Evolutionary conservation across 2,797 vertebrate genomes (phyloP), one percentile per base, ranked within the genome.

Genomic region (Myotis myotis): DNA sequence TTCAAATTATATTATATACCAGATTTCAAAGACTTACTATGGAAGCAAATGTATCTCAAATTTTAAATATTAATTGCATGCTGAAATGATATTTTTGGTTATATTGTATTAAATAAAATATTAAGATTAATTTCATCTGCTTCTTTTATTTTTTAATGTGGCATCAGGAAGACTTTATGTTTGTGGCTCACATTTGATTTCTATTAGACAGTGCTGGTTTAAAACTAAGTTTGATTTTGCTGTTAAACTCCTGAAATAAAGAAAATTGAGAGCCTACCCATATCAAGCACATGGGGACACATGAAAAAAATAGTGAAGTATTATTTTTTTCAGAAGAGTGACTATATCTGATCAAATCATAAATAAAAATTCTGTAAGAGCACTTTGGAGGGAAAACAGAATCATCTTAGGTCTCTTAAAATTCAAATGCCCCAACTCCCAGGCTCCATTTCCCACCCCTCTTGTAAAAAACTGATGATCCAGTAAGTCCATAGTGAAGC

Each of bases 141-240:
- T 70, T 57, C 38, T 82, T 83, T 80, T 25, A 64, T 64, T 82
- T 70, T 92, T 75, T 36, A 92, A 90, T 38, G 30, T 87, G 68
- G 16, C 15, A 76, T 86, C n/a, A 71, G 23, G 3, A 86, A 72
- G 94, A 90, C 12, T 49, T 55, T 81, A 68, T 11, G 6, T 68
- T 33, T 15, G 36, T 86, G 20, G 38, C 23, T 93, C 23, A 51
- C 25, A 89, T 22, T 71, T 19, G 55, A 79, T 41, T 60, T 75
- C 60, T 70, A 33, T 15, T 79, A 57, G 62, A 89, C 13, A 41
- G 16, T 66, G 23, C 19, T 71, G 3, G 6, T 55, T 72, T 74
- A 87, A 13, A 11, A 71, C 20, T 80, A 90, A 82, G 57, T 76
- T 92, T 96, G 83, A 96, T 80, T 90, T 80, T 79, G 28, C 62